These are phyloP conservation scores for Palloptera scutellata DNA, from an alignment of 2,888 invertebrate genomes.

Conservation along the genomic window DNA sequence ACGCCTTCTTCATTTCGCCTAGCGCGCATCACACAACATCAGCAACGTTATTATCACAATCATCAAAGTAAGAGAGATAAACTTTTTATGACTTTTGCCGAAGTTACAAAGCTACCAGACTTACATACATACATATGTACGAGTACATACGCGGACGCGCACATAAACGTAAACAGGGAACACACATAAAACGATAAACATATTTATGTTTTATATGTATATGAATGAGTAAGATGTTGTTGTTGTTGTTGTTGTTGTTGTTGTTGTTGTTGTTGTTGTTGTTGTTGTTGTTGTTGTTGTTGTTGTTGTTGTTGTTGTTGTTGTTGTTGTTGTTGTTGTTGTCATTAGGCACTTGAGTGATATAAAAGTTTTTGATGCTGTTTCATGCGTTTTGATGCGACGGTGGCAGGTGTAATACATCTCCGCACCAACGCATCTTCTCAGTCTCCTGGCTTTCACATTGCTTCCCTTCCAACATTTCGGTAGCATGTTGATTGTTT, in stretches of 20 bases:
- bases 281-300: too few species aligned
- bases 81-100: not conserved
- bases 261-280: conserved; percentile 1
- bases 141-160: too few species aligned
- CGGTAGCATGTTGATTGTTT: not conserved
- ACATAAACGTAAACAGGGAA: too few species aligned
- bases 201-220: too few species aligned
- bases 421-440: not conserved
- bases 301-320: not conserved
- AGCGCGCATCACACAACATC: too few species aligned
- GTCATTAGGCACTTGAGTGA: not conserved
- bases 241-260: not conserved
- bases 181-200: too few species aligned
- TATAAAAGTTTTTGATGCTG: conserved; percentile 8
- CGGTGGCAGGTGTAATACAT: conserved; percentile 1
- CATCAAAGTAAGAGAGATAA: not conserved
- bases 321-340: not conserved
- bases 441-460: not conserved
- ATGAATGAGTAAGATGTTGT: too few species aligned
- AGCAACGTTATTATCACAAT: too few species aligned
- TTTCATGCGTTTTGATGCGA: conserved; percentile 1
- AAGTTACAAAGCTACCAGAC: too few species aligned
- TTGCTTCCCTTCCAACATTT: too few species aligned
- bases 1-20: not conserved
- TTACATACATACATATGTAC: too few species aligned